Evolutionary conservation across 2,113 vertebrate species (phyloP).

Genomic region (Xyrauchen texanus): DNA sequence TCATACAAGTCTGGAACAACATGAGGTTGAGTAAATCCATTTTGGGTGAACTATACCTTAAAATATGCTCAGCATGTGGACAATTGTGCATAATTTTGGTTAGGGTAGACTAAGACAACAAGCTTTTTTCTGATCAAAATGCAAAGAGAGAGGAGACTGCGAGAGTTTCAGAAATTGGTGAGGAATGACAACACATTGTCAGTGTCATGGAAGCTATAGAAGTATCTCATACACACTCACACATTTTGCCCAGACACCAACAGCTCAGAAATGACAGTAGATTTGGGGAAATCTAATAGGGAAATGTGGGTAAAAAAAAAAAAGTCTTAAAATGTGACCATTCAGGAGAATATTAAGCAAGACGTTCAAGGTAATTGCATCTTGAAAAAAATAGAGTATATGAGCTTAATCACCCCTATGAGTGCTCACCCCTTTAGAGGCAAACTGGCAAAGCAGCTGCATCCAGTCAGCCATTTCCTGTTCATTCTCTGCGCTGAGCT

Average conservation of each 20-base stretch:
- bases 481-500: constrained; percentile 87
- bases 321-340: too few relatives aligned
- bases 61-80: too few relatives aligned
- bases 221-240: not conserved
- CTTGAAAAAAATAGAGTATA: too few relatives aligned
- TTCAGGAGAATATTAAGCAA: too few relatives aligned
- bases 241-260: not conserved
- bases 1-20: too few relatives aligned
- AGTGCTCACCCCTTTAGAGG: constrained; percentile 90
- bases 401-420: not conserved
- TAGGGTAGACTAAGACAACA: too few relatives aligned
- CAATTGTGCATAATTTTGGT: too few relatives aligned
- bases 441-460: constrained; percentile 93
- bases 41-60: too few relatives aligned
- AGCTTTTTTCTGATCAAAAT: not conserved
- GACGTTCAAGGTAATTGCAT: too few relatives aligned
- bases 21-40: too few relatives aligned
- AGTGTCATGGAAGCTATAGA: not conserved
- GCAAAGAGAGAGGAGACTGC: not conserved
- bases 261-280: not conserved
- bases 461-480: constrained; percentile 98
- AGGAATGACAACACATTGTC: not conserved
- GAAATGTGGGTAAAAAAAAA: too few relatives aligned
- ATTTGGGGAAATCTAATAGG: not conserved
- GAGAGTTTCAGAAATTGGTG: not conserved